These are phyloP conservation scores for Chelonus formosanus DNA, from an alignment of 2,888 invertebrate genomes.

Conservation along the genomic window DNA sequence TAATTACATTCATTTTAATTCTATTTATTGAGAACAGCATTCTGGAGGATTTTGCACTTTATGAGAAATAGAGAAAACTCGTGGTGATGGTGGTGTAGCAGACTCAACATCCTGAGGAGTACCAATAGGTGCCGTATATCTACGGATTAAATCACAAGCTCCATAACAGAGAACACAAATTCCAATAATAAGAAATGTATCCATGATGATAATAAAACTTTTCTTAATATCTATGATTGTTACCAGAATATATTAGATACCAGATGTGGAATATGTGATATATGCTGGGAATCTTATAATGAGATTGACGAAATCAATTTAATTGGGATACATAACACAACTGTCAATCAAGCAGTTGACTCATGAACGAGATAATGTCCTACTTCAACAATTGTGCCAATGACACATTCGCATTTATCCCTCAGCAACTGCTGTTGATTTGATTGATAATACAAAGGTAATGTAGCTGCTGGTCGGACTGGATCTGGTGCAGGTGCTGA, in stretches of 20 bases:
- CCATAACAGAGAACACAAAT: conserved; percentile 75
- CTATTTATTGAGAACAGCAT: conserved; percentile 49
- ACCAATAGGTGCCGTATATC: conserved; percentile 53
- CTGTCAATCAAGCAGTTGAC: conserved; percentile 37
- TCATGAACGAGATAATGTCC: conserved; percentile 5
- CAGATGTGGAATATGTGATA: background rate
- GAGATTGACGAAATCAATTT: background rate
- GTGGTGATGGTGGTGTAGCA: conserved; percentile 53
- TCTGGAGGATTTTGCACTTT: conserved; percentile 49
- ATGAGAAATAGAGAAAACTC: conserved; percentile 64
- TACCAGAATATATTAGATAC: too few relatives aligned
- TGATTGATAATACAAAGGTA: conserved; percentile 13
- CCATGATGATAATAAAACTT: conserved; percentile 63
- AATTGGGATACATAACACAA: conserved; percentile 15
- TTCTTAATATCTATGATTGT: too few relatives aligned
- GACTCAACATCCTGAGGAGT: conserved; percentile 50
- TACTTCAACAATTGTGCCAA: conserved; percentile 16
- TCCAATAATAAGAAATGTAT: conserved; percentile 74
- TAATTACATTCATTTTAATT: background rate
- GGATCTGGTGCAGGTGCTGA: conserved; percentile 23
- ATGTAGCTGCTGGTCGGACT: conserved; percentile 14
- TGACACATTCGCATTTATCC: background rate
- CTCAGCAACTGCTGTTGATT: conserved; percentile 4
- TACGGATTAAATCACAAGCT: conserved; percentile 71
- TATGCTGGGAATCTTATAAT: background rate